These are phyloP conservation scores for Colletes latitarsis DNA, from an alignment of 1,140 invertebrate species.

Conservation along the genomic window DNA sequence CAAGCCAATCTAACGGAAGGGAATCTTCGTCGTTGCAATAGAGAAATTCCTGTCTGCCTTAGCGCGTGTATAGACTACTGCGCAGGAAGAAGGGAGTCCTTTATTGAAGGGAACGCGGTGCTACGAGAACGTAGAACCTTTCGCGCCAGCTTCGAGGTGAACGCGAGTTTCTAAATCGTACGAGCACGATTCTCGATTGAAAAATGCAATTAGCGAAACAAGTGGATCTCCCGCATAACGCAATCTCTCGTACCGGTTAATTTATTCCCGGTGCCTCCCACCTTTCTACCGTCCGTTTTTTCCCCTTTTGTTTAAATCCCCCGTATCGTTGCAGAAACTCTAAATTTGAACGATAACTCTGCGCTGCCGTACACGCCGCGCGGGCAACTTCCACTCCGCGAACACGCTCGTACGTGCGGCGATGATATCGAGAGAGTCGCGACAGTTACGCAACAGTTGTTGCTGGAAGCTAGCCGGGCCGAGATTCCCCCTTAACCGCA, in stretches of 20 bases:
- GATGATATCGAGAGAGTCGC: slow-evolving; percentile 10
- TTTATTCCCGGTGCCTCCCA: not conserved
- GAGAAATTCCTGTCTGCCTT: too few relatives aligned
- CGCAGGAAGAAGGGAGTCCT: too few relatives aligned
- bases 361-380: not conserved
- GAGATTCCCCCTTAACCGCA: slow-evolving; percentile 16
- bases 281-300: not conserved
- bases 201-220: not conserved
- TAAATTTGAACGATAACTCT: slow-evolving; percentile 26
- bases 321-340: not conserved
- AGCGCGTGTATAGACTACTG: too few relatives aligned
- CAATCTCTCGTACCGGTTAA: not conserved
- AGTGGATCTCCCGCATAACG: too few relatives aligned
- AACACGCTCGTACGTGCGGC: slow-evolving; percentile 22
- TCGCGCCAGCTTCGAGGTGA: too few relatives aligned
- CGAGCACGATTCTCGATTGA: not conserved
- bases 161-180: too few relatives aligned
- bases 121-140: too few relatives aligned
- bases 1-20: too few relatives aligned
- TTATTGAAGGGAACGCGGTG: too few relatives aligned
- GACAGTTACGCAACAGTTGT: slow-evolving; percentile 26
- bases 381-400: not conserved
- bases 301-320: not conserved
- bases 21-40: too few relatives aligned
- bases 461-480: not conserved